Conservation (phyloP, 2,113 vertebrate genomes). For the Nothoprocta pentlandii region DNA sequence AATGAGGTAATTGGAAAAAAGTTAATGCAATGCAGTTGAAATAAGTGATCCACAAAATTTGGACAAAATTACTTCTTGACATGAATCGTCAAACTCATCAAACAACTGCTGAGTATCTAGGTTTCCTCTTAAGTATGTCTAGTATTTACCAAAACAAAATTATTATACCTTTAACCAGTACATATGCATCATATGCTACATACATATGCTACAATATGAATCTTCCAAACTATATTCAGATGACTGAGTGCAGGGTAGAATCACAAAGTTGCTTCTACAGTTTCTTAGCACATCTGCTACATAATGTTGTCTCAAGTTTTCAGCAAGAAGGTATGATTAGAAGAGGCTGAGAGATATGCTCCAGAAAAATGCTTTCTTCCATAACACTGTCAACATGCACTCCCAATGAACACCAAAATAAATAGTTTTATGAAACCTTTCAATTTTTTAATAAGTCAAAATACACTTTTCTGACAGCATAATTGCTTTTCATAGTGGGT, state of each 20-base stretch:
- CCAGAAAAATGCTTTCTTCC: constrained; percentile 74
- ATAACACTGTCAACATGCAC: constrained; percentile 79
- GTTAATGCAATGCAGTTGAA: constrained; percentile 37
- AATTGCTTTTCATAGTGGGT: constrained; percentile 91
- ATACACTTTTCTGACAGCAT: constrained; percentile 94
- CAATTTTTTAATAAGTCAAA: constrained; percentile 95
- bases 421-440: constrained; percentile 86
- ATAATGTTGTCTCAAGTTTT: neutral
- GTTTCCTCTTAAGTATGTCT: neutral
- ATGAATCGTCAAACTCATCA: neutral
- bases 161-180: neutral
- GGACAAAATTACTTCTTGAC: constrained; percentile 36
- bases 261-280: neutral
- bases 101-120: neutral
- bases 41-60: constrained; percentile 48
- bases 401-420: constrained; percentile 77
- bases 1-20: constrained; percentile 16
- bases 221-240: neutral
- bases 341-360: neutral
- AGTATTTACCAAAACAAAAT: neutral
- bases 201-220: neutral
- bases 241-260: neutral
- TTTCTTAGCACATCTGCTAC: neutral
- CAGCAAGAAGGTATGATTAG: neutral
- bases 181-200: neutral